Base-by-base conservation (phyloP, 2,797 vertebrate species). In the Nannoperca australis region DNA sequence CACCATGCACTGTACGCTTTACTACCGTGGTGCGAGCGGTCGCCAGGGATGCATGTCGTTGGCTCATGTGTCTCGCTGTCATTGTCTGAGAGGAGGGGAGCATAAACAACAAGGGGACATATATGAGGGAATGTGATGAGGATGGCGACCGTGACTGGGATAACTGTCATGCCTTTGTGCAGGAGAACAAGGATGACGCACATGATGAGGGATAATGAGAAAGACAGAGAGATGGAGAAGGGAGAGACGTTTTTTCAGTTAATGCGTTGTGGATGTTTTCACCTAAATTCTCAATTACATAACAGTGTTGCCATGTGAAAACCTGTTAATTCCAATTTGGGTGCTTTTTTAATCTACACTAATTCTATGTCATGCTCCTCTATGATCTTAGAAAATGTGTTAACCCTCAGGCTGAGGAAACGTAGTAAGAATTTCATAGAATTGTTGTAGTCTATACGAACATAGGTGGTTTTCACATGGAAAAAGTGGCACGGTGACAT, bases 111-210 rank as follows among this genome's bases (percentile, higher is more conserved):
- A 69, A 40, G 74, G 45, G 60, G 58, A 79, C 49, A 69, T 34
- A 53, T 38, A 54, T 36, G 49, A 56, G 13, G 32, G 24, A 77
- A 30, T 77, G 53, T 77, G 71, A 63, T 7, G 12, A 30, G 76
- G 65, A 64, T 54, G 12, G 24, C 0, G 2, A 56, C 58, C 18
- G 38, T 65, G 66, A 73, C 17, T 0, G 40, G 32, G 56, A 34
- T 42, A n/a, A 17, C 70, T 15, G 38, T n/a, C 14, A 24, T 47
- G 54, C 36, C 18, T 76, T 78, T 77, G 59, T 74, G 54, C 18
- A 59, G 75, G 80, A 71, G 17, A 78, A 67, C 73, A 79, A 9
- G 13, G 38, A 82, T 85, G 83, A 90, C 51, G 47, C 67, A 78
- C 40, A 24, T 38, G 53, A 45, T 40, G 36, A 50, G 36, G 50